Evolutionary conservation across 1,140 invertebrate species (phyloP), one percentile per base, ranked within the genome.

Genomic region (Cyclargus thomasi): DNA sequence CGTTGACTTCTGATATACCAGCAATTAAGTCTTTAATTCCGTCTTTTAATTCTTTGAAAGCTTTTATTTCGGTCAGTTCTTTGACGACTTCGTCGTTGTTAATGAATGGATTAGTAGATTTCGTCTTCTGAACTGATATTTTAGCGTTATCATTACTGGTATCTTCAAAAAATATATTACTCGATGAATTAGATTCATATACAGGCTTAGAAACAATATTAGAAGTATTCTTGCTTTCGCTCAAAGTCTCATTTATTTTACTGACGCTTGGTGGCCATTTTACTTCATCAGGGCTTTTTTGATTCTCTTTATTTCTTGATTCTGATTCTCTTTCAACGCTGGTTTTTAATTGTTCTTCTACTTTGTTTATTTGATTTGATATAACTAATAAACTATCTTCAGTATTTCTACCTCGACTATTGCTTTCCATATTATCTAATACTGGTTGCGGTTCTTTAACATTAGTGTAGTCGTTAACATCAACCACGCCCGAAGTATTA

Each of bases 11-110:
- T 20, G 87, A 78, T 74, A 91, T 91, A 57, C 89, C 90, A 72
- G 90, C 89, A 53, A 91, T 88, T 67, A 91, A 77, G 70, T 91
- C 89, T 10, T 88, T 90, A 66, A 91, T 91, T 10, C 90, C 89
- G 74, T 91, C 88, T 79, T 91, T 90, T 62, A 91, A 76, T 80
- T 91, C 90, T 77, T 88, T 89, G 63, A 91, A 91, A 53, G 88
- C 89, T 65, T 89, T 86, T 53, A 91, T 88, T 78, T 90, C 90
- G 71, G 90, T 87, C 23, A 91, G 81, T 73, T 86, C 85, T 71
- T 88, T 83, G 47, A 88, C 72, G 77, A 84, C 85, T 68, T 85
- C 79, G 53, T 86, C 79, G 59, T 75, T 72, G 67, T 82, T 87
- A 57, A 87, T 76, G 63, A 88, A 88, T 10, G 87, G 86, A 70